Percentiles rank a stretch among this genome's conserved stretches.
phyloP scores from a whole-genome alignment of 30 jellyfish, hydroid and myxozoan genomes.

The Turritopsis rubra region DNA sequence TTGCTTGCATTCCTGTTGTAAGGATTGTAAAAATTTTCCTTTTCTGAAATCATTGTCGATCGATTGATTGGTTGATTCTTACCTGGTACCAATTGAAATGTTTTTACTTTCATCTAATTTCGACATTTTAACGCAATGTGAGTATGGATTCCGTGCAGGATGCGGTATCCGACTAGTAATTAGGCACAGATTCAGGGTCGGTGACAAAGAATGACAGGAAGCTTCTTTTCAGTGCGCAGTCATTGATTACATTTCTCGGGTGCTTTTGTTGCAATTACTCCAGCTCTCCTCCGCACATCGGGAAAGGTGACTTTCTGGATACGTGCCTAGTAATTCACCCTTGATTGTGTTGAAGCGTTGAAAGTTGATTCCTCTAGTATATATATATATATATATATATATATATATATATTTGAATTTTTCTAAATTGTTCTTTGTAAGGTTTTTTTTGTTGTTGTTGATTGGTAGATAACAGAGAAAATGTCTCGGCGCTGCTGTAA shows the following conservation, averaged over 20 bases:
- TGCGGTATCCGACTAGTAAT: neutral
- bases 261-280: neutral
- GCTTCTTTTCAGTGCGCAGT: neutral
- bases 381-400: too few species aligned
- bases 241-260: neutral
- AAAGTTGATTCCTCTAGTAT: neutral
- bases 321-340: neutral
- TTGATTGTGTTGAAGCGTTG: neutral
- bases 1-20: neutral
- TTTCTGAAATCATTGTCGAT: too few species aligned
- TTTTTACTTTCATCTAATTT: neutral
- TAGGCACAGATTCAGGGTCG: too few species aligned
- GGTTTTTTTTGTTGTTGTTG: neutral
- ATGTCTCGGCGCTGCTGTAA: constrained; percentile 4
- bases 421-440: neutral
- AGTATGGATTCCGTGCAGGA: neutral
- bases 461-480: neutral
- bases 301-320: neutral
- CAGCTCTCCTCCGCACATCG: too few species aligned
- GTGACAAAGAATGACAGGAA: neutral
- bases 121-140: neutral
- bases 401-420: neutral
- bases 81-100: too few species aligned
- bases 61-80: neutral
- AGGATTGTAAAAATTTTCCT: neutral